These are phyloP conservation scores for Drosophila phalerata DNA, from an alignment of 2,888 invertebrate genomes.

Conservation along the genomic window DNA sequence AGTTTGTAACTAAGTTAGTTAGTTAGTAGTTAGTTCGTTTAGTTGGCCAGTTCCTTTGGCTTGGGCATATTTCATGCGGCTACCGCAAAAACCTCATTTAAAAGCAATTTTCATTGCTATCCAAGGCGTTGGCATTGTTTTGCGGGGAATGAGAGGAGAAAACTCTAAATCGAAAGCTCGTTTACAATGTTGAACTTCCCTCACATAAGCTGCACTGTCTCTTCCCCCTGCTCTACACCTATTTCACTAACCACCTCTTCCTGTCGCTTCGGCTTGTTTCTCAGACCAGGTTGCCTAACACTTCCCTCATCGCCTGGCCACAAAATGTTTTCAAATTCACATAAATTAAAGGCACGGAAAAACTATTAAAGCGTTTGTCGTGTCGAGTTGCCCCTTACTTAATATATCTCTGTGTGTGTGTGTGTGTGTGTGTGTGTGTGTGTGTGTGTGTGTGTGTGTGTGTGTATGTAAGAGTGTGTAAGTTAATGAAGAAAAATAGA, in stretches of 20 bases:
- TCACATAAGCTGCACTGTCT: background rate
- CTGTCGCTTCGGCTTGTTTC: background rate
- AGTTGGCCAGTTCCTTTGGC: constrained; percentile 12
- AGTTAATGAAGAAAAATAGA: constrained; percentile 72
- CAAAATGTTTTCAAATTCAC: constrained; percentile 69
- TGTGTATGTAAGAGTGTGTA: constrained; percentile 32
- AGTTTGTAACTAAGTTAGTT: background rate
- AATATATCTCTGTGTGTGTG: constrained; percentile 10
- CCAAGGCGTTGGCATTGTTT: constrained; percentile 2
- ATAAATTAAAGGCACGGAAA: constrained; percentile 77
- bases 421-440: constrained; percentile 22
- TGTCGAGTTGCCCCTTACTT: constrained; percentile 19
- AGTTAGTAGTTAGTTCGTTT: background rate
- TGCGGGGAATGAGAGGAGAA: background rate
- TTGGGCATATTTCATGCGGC: constrained; percentile 25
- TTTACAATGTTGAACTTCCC: constrained; percentile 48
- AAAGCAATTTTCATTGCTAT: constrained; percentile 71
- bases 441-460: constrained; percentile 20
- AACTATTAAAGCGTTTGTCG: constrained; percentile 74
- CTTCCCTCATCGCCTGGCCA: constrained; percentile 24
- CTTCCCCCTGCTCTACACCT: background rate
- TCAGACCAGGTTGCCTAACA: constrained; percentile 12
- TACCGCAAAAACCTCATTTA: constrained; percentile 62
- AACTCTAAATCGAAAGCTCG: constrained; percentile 50
- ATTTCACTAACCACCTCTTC: background rate